A percentile compares a stretch with the other conserved stretches of the same genome.
phyloP scores from a whole-genome alignment of 2,888 invertebrate genomes.

The Eristalis tenax region DNA sequence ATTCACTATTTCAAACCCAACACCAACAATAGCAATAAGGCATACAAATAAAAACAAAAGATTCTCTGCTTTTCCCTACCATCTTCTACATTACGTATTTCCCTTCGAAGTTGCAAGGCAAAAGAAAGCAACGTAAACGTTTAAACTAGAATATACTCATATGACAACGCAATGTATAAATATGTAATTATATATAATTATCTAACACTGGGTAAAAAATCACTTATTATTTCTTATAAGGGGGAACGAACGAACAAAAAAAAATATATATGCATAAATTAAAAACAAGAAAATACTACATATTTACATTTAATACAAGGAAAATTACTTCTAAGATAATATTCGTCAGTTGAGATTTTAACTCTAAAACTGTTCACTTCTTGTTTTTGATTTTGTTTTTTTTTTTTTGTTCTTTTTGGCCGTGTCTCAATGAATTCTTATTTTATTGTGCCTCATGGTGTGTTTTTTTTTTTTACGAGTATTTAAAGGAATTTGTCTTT shows the following conservation, averaged over 20 bases:
- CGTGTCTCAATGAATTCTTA: constrained; percentile 22
- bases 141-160: constrained; percentile 79
- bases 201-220: constrained; percentile 75
- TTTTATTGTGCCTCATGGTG: constrained; percentile 29
- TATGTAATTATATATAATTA: constrained; percentile 30
- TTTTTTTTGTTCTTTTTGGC: constrained; percentile 15
- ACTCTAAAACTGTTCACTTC: constrained; percentile 17
- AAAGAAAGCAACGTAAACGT: constrained; percentile 55
- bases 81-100: constrained; percentile 1
- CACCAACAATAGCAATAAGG: constrained; percentile 28
- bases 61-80: not conserved
- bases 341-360: constrained; percentile 39
- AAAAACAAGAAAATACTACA: constrained; percentile 45
- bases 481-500: constrained; percentile 22
- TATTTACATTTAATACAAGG: constrained; percentile 75
- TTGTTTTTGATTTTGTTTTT: not conserved
- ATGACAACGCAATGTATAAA: constrained; percentile 55
- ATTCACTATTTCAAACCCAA: constrained; percentile 49
- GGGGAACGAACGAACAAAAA: constrained; percentile 25
- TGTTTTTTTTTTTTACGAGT: constrained; percentile 39
- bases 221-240: constrained; percentile 74
- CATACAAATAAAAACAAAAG: not conserved
- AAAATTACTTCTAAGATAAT: constrained; percentile 68
- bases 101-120: constrained; percentile 8
- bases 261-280: constrained; percentile 63